Evolutionary conservation across 2,113 vertebrate species (phyloP).

Genomic region (Antechinus flavipes): DNA sequence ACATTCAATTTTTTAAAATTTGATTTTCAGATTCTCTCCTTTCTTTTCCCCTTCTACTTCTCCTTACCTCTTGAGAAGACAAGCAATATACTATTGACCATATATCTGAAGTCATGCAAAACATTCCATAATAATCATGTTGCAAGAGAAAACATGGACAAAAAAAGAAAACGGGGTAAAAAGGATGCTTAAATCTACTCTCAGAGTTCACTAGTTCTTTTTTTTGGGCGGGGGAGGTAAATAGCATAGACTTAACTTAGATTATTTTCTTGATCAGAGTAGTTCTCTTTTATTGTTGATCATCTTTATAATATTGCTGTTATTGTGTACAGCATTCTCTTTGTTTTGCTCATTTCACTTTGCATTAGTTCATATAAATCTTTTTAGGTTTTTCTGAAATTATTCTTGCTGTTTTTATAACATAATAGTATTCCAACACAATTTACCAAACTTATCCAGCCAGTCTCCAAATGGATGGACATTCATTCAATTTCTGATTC

Average conservation of each 20-base stretch:
- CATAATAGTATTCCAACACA: background rate
- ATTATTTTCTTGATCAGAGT: background rate
- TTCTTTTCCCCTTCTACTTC: background rate
- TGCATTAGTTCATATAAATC: background rate
- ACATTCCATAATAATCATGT: background rate
- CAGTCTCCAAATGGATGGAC: background rate
- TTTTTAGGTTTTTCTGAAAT: background rate
- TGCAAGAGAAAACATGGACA: background rate
- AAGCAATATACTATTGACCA: background rate
- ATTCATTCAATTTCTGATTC: background rate
- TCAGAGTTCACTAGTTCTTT: background rate
- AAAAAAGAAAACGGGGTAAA: background rate
- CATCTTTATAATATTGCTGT: background rate
- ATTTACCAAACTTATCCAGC: background rate
- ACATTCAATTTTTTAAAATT: background rate
- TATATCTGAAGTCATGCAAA: background rate
- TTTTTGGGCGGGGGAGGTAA: background rate
- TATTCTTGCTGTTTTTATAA: background rate
- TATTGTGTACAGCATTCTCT: background rate
- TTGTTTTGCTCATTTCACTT: background rate
- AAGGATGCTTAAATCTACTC: background rate
- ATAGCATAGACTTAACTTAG: background rate
- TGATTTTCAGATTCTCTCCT: background rate
- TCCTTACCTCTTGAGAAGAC: background rate
- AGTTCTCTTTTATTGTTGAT: background rate